Percentiles rank a stretch among this genome's conserved stretches.
These are phyloP conservation scores for Agriopis leucophaearia DNA, from an alignment of 2,888 invertebrate species.

Conservation along the genomic window DNA sequence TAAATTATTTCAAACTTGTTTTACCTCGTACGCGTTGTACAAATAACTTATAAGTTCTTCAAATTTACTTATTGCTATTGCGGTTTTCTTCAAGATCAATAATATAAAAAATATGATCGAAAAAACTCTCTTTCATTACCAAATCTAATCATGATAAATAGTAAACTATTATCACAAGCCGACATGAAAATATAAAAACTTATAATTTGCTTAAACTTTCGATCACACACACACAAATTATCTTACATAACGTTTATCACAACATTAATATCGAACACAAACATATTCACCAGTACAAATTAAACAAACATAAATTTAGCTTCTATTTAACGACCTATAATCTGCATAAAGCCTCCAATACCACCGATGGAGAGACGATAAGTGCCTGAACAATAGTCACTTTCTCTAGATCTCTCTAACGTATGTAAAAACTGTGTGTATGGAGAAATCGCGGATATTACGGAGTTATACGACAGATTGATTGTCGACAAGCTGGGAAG, in stretches of 20 bases:
- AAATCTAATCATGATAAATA: not conserved
- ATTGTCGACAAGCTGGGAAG: conserved; percentile 26
- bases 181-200: not conserved
- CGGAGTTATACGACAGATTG: conserved; percentile 26
- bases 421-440: conserved; percentile 42
- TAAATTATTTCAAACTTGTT: too few relatives aligned
- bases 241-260: not conserved
- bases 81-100: too few relatives aligned
- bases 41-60: too few relatives aligned
- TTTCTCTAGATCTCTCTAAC: conserved; percentile 46
- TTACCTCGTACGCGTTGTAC: too few relatives aligned
- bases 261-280: not conserved
- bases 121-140: not conserved
- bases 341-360: conserved; percentile 37
- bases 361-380: conserved; percentile 49
- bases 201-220: too few relatives aligned
- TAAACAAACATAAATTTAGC: not conserved
- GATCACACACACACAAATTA: too few relatives aligned
- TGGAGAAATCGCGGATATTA: conserved; percentile 59
- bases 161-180: not conserved
- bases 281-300: not conserved
- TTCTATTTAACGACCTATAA: conserved; percentile 8
- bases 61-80: too few relatives aligned
- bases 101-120: not conserved
- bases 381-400: conserved; percentile 55